Base-by-base conservation (phyloP, 2,797 vertebrate species). In the Myripristis jacobus region DNA sequence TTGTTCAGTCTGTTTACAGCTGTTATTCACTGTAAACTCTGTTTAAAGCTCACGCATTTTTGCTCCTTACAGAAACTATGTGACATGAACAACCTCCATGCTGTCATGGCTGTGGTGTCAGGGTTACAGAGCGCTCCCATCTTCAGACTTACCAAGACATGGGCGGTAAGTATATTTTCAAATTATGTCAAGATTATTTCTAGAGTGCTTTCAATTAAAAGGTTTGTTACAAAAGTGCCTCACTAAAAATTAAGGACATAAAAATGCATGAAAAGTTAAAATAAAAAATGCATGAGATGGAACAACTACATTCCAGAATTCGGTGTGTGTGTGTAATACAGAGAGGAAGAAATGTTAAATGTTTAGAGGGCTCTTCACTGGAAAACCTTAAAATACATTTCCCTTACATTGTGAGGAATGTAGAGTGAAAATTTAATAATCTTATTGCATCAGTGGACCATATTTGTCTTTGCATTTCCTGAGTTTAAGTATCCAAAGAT, bases 101-200 rank as follows among this genome's bases (percentile, higher is more conserved):
- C 98, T 0, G 96, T 98, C 65, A 99, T 99, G 97, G 96, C 98
- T 4, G 98, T 99, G 82, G 96, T 99, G 61, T 99, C 98, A 0
- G 96, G 94, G 31, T 88, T 99, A 62, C 98, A 99, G 89, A 99
- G 98, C 31, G 98, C 97, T 67, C 98, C 98, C 0, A 99, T 99
- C 92, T 99, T 96, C 94, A 95, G 98, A 86, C 94, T 99, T 55
- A 94, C 94, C 64, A 99, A 99, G 94, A 99, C 98, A 0, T 99
- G 98, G 98, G 98, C 98, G 91, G 98, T 99, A 83, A 98, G 98
- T 96, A 79, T 70, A 43, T 16, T 74, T 51, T 73, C 25, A 67
- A 1, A 22, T 9, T n/a, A 34, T 15, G 53, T 55, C 34, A 18
- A 31, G 47, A 58, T 79, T 83, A 65, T 80, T 69, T 27, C 64